Conservation (phyloP, 2,797 vertebrate genomes). For the Falco novaeseelandiae region DNA sequence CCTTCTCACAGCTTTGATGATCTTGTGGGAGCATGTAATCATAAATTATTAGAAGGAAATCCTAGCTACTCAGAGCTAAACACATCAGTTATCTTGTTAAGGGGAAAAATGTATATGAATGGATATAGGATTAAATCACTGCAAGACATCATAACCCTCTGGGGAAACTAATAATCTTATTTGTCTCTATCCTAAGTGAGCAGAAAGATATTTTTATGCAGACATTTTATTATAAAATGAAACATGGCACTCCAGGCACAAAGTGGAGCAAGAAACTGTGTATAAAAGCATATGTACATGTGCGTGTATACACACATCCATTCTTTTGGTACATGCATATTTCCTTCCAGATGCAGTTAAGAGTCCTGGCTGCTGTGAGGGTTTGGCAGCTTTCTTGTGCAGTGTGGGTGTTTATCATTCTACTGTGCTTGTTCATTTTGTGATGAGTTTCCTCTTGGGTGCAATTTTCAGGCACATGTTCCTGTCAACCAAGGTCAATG, state of each 20-base stretch:
- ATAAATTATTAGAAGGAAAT: conserved; percentile 24
- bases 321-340: conserved; percentile 22
- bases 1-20: conserved; percentile 36
- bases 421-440: conserved; percentile 61
- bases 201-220: background rate
- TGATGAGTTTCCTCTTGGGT: conserved; percentile 63
- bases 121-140: background rate
- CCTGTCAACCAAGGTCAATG: conserved; percentile 59
- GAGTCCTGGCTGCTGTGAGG: conserved; percentile 41
- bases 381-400: conserved; percentile 62
- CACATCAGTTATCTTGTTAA: background rate
- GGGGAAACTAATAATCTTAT: background rate
- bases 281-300: background rate
- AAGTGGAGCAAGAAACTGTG: background rate
- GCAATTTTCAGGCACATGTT: conserved; percentile 69
- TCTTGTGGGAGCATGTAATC: conserved; percentile 30
- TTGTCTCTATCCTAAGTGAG: background rate
- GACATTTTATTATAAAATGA: background rate
- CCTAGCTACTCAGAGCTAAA: conserved; percentile 5
- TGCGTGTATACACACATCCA: background rate
- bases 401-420: conserved; percentile 71
- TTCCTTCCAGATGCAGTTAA: conserved; percentile 53
- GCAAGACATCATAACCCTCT: background rate
- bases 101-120: background rate
- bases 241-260: background rate